Conservation (phyloP, 1,140 invertebrate species). For the Acromyrmex echinatior region DNA sequence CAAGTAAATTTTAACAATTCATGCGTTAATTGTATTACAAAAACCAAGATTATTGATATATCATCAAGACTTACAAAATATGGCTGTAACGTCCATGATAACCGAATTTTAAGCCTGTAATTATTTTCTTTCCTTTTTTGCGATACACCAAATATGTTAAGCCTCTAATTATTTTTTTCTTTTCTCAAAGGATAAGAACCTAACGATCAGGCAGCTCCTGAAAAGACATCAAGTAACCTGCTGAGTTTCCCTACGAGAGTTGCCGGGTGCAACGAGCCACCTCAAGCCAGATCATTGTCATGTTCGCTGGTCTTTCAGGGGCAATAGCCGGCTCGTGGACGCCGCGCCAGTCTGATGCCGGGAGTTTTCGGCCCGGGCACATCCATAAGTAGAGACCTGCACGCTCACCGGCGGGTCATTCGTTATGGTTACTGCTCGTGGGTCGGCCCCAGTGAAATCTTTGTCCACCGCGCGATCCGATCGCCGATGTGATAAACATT, state of each 20-base stretch:
- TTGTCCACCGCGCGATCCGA: constrained; percentile 70
- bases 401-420: constrained; percentile 77
- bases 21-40: not conserved
- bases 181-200: not conserved
- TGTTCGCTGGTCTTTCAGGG: constrained; percentile 20
- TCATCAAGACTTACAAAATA: not conserved
- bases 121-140: constrained; percentile 22
- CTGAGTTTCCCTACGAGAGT: constrained; percentile 38
- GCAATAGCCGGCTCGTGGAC: not conserved
- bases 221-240: constrained; percentile 31
- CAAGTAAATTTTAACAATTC: not conserved
- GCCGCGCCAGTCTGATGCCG: constrained; percentile 9
- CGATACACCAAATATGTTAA: constrained; percentile 18
- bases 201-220: constrained; percentile 11
- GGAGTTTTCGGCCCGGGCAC: constrained; percentile 27
- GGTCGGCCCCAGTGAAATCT: constrained; percentile 71
- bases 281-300: constrained; percentile 18
- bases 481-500: constrained; percentile 74
- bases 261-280: constrained; percentile 18
- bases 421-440: constrained; percentile 74
- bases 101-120: constrained; percentile 38
- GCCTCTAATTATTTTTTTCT: constrained; percentile 47
- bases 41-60: not conserved
- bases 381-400: constrained; percentile 66
- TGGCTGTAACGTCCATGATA: not conserved